Evolutionary conservation across 2,113 vertebrate genomes (phyloP).

Genomic region (Cranoglanis bouderius): DNA sequence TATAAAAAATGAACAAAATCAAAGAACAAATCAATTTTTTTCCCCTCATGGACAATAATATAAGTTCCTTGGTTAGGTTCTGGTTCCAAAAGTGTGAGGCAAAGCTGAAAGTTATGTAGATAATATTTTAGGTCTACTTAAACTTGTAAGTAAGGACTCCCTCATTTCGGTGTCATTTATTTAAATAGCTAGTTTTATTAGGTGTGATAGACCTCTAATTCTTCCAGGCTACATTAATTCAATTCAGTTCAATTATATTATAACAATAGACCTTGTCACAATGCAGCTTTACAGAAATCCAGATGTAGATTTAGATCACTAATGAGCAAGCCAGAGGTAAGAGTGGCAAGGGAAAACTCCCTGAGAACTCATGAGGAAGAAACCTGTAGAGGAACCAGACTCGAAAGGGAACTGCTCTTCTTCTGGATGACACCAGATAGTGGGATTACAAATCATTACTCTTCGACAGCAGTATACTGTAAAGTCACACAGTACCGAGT

Average conservation of each 20-base stretch:
- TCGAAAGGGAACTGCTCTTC: not conserved
- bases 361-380: slow-evolving; percentile 3
- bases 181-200: not conserved
- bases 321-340: not conserved
- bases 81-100: not conserved
- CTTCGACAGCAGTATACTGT: too few relatives aligned
- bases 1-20: not conserved
- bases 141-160: not conserved
- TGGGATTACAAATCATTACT: too few relatives aligned
- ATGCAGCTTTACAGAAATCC: not conserved
- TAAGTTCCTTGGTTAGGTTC: not conserved
- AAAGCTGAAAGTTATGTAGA: not conserved
- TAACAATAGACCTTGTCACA: not conserved
- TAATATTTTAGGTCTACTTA: not conserved
- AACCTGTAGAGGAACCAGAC: not conserved
- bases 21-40: not conserved
- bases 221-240: not conserved
- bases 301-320: not conserved
- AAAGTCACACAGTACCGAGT: too few relatives aligned
- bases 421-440: too few relatives aligned
- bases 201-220: not conserved
- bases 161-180: not conserved
- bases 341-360: not conserved
- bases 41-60: not conserved
- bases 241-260: not conserved